Evolutionary conservation across 2,797 vertebrate genomes (phyloP), one percentile per base, ranked within the genome.

Genomic region (Anas acuta): DNA sequence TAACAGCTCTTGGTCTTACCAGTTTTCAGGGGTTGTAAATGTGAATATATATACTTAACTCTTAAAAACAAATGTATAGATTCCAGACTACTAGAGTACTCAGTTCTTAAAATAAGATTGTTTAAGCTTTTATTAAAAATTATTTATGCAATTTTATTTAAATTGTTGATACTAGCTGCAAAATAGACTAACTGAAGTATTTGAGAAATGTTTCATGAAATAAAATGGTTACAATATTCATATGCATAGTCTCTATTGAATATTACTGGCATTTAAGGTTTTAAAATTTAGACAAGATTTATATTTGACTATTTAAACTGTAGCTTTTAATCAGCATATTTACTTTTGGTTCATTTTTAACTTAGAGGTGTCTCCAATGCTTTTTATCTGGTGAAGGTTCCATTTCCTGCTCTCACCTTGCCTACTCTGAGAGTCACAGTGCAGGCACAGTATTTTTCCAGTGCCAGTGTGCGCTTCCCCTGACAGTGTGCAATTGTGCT

Each of bases 391-490:
- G 4, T 74, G 22, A 49, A 14, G 4, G 20, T 62, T 18, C 12
- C 12, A 20, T 11, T 57, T 66, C 11, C 19, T 6, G 19, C 18
- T 61, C 15, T 11, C 5, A 25, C 13, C 25, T 67, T 41, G 25
- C 20, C 37, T 5, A 3, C 13, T 28, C 13, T 3, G 4, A 26
- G 45, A 14, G 14, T 13, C 73, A 37, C 51, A 75, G 11, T 26
- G 74, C 41, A 53, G 41, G 13, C 67, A 32, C 30, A 41, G 32
- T 16, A 25, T 53, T 14, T 33, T 47, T 32, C 8, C 9, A 20
- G 14, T 53, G 47, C 6, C n/a, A 13, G 18, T 3, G 0, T 4
- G 11, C 28, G 2, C 9, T 65, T 23, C 20, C 20, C 43, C n/a
- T 61, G 32, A 26, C 45, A n/a, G 11, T 11, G 32, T 35, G 33